These are phyloP conservation scores for Pseudococcus viburni DNA, from an alignment of 2,888 invertebrate species.

Conservation along the genomic window DNA sequence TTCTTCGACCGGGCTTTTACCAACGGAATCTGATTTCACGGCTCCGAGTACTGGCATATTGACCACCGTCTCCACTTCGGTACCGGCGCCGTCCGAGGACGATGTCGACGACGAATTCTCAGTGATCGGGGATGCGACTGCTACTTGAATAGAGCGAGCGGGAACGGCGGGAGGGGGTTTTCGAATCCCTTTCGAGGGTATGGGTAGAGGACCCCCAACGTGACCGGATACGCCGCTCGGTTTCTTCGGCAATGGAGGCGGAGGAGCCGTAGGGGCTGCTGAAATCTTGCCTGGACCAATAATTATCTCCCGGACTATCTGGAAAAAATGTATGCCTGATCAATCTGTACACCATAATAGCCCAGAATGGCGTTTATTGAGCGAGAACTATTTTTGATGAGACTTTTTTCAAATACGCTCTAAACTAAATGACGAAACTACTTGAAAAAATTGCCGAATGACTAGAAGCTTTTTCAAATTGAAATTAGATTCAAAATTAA, in stretches of 20 bases:
- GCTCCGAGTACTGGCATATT: conserved; percentile 47
- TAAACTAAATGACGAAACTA: no score
- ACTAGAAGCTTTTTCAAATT: no score
- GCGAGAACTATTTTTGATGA: not conserved
- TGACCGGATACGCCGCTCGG: conserved; percentile 68
- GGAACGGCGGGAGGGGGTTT: conserved; percentile 68
- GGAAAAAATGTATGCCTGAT: conserved; percentile 71
- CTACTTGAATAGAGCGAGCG: conserved; percentile 68
- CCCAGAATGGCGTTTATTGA: not conserved
- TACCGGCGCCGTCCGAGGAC: conserved; percentile 64
- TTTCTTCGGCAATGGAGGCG: conserved; percentile 70
- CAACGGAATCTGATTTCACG: not conserved
- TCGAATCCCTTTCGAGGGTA: conserved; percentile 68
- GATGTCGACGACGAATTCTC: conserved; percentile 67
- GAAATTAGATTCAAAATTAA: no score
- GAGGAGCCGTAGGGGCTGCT: conserved; percentile 69
- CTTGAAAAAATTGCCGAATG: no score
- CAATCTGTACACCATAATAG: conserved; percentile 66
- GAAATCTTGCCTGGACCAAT: conserved; percentile 68
- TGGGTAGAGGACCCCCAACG: conserved; percentile 68
- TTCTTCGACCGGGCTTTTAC: not conserved
- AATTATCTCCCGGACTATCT: conserved; percentile 76
- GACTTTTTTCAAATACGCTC: not conserved
- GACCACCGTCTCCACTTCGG: conserved; percentile 66
- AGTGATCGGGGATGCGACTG: conserved; percentile 70